Conservation (phyloP, 2,888 invertebrate genomes). For the Nomada fucata region DNA sequence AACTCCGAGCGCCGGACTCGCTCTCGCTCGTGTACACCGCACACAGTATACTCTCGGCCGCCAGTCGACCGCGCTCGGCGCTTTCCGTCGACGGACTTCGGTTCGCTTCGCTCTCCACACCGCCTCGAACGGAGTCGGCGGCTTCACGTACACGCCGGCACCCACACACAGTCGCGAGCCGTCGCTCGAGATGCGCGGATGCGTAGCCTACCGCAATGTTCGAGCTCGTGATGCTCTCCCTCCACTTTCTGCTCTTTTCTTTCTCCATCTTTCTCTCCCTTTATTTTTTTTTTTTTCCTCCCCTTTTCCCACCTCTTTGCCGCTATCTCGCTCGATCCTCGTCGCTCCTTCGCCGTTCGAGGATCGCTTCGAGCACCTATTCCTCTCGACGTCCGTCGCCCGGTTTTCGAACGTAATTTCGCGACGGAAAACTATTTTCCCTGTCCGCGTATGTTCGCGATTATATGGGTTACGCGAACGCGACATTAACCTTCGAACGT, state of each 20-base stretch:
- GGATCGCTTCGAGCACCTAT: not conserved
- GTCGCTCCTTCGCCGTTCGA: constrained; percentile 14
- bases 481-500: constrained; percentile 71
- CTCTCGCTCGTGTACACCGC: constrained; percentile 61
- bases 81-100: constrained; percentile 56
- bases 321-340: constrained; percentile 24
- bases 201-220: constrained; percentile 79
- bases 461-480: not conserved
- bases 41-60: constrained; percentile 49
- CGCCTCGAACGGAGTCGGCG: constrained; percentile 44
- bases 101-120: constrained; percentile 49
- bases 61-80: constrained; percentile 55
- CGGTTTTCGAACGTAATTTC: not conserved
- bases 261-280: constrained; percentile 22
- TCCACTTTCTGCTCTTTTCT: not conserved
- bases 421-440: constrained; percentile 69
- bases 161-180: constrained; percentile 56
- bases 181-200: constrained; percentile 64
- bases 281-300: constrained; percentile 6
- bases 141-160: constrained; percentile 41
- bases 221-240: constrained; percentile 50
- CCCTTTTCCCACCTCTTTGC: constrained; percentile 21
- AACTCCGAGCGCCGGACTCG: constrained; percentile 64
- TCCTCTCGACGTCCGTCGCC: not conserved
- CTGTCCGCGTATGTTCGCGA: constrained; percentile 58